A percentile compares a stretch with the other conserved stretches of the same genome.
phyloP scores from a whole-genome alignment of 2,888 invertebrate species.

The Microdon myrmicae region DNA sequence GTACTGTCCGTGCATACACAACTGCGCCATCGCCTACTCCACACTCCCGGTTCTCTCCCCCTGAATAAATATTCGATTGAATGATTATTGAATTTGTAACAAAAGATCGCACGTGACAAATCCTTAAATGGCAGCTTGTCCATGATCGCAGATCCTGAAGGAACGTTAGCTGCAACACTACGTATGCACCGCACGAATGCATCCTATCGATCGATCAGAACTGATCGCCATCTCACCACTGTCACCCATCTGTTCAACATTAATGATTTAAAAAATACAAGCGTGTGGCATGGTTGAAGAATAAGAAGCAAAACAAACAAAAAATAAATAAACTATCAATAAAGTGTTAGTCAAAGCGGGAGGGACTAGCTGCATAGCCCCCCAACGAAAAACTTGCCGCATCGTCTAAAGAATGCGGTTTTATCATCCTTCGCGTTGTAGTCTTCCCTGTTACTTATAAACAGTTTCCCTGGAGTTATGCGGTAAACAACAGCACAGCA shows the following conservation, averaged over 20 bases:
- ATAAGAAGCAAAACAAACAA: too few relatives aligned
- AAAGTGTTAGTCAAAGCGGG: constrained; percentile 9
- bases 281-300: constrained; percentile 13
- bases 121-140: constrained; percentile 62
- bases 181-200: constrained; percentile 46
- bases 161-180: constrained; percentile 40
- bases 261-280: constrained; percentile 48
- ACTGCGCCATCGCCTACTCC: constrained; percentile 51
- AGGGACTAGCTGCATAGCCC: constrained; percentile 10
- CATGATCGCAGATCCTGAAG: constrained; percentile 35
- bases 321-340: constrained; percentile 23
- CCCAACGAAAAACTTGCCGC: constrained; percentile 32
- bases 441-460: neutral
- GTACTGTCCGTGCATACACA: constrained; percentile 61
- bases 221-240: constrained; percentile 45
- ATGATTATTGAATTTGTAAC: constrained; percentile 66
- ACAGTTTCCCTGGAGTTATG: constrained; percentile 44
- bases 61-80: constrained; percentile 57
- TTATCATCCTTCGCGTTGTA: constrained; percentile 18
- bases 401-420: constrained; percentile 37
- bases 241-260: constrained; percentile 48
- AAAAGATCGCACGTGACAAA: constrained; percentile 67
- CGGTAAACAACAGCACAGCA: constrained; percentile 33
- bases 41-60: constrained; percentile 38
- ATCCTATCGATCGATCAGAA: constrained; percentile 49